A percentile compares a stretch with the other conserved stretches of the same genome.
phyloP scores from a whole-genome alignment of 1,140 invertebrate species.

The Chironomus tepperi region DNA sequence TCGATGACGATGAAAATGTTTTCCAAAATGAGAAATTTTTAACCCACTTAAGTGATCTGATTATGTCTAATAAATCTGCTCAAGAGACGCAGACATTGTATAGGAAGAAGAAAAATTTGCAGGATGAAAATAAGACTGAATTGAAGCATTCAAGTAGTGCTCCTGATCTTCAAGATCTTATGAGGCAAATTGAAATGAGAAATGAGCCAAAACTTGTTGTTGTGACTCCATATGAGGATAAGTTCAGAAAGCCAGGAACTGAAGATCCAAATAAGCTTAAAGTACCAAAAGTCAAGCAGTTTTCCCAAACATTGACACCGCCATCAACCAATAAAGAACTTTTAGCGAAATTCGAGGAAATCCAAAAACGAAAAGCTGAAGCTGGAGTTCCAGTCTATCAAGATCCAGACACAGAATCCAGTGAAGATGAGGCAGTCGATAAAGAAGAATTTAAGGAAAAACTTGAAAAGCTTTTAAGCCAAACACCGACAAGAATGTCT shows the following conservation, averaged over 20 bases:
- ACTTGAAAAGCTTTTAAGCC: not conserved
- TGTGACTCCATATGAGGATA: no score
- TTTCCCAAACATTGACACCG: not conserved
- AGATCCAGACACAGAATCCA: not conserved
- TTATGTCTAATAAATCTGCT: constrained; percentile 7
- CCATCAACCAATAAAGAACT: not conserved
- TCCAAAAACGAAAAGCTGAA: not conserved
- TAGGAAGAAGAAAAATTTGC: not conserved
- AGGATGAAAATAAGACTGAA: not conserved
- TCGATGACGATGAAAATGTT: not conserved
- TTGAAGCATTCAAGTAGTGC: not conserved
- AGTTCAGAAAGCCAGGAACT: not conserved
- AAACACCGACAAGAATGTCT: not conserved
- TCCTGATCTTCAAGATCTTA: not conserved
- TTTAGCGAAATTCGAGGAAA: not conserved
- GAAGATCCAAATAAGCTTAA: not conserved
- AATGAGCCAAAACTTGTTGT: not conserved
- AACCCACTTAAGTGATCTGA: not conserved
- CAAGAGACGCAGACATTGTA: not conserved
- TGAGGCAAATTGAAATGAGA: no score
- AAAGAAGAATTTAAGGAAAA: not conserved
- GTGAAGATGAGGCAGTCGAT: not conserved
- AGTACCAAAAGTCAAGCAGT: not conserved
- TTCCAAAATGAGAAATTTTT: constrained; percentile 18
- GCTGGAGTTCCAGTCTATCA: not conserved